Conservation (phyloP, 2,888 invertebrate genomes). For the Parascotia fuliginaria region DNA sequence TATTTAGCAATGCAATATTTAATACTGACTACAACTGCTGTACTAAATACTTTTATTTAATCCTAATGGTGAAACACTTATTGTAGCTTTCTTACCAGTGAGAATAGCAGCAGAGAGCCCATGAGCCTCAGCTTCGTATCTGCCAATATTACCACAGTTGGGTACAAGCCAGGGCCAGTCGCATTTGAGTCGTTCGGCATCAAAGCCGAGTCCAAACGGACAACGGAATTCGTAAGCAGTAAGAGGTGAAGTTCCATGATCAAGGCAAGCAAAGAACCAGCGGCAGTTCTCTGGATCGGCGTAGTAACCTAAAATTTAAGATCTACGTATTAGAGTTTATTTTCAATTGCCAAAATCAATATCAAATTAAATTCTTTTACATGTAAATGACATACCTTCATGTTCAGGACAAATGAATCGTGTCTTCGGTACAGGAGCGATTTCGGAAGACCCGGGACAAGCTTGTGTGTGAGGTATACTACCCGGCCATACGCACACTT, state of each 20-base stretch:
- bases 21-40: no score
- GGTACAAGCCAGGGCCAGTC: constrained; percentile 93
- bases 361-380: no score
- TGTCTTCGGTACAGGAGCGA: constrained; percentile 89
- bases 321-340: not conserved
- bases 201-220: constrained; percentile 92
- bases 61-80: no score
- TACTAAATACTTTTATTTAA: no score
- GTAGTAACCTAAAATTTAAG: constrained; percentile 87
- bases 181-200: constrained; percentile 88
- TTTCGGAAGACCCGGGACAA: constrained; percentile 92
- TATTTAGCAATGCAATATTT: no score
- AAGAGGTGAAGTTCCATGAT: constrained; percentile 87
- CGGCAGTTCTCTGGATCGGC: constrained; percentile 93
- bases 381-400: constrained; percentile 68
- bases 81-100: constrained; percentile 57
- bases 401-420: constrained; percentile 89
- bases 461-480: constrained; percentile 89
- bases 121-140: constrained; percentile 81
- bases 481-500: constrained; percentile 93
- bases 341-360: no score
- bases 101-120: constrained; percentile 75
- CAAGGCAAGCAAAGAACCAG: constrained; percentile 93
- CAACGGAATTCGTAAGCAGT: constrained; percentile 93
- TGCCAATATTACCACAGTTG: constrained; percentile 84